Conservation (phyloP, 1,140 invertebrate genomes). For the Dendrolimus punctatus region DNA sequence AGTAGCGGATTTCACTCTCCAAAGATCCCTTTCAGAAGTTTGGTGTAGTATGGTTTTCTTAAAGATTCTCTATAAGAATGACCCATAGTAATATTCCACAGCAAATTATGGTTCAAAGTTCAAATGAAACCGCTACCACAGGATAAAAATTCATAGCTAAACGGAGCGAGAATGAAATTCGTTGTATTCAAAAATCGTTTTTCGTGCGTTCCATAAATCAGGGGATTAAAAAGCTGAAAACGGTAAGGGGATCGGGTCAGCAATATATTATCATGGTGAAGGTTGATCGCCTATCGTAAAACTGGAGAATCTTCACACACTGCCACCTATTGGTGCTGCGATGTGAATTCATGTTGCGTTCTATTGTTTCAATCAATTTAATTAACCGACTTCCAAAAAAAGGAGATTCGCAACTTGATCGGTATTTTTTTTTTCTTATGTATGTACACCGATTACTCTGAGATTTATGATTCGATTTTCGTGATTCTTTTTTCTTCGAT, state of each 20-base stretch:
- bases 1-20: background rate
- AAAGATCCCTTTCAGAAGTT: background rate
- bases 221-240: slow-evolving; percentile 39
- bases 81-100: too few species aligned
- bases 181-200: slow-evolving; percentile 35
- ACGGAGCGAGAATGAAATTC: slow-evolving; percentile 22
- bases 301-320: slow-evolving; percentile 19
- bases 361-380: background rate
- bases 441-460: too few species aligned
- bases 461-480: too few species aligned
- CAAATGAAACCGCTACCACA: slow-evolving; percentile 1
- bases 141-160: slow-evolving; percentile 14
- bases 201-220: slow-evolving; percentile 30
- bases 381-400: too few species aligned
- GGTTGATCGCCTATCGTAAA: slow-evolving; percentile 23
- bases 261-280: slow-evolving; percentile 32
- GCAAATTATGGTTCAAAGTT: too few species aligned
- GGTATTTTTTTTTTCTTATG: too few species aligned
- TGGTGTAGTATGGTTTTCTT: too few species aligned
- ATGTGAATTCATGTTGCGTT: slow-evolving; percentile 9
- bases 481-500: too few species aligned
- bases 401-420: too few species aligned
- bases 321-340: slow-evolving; percentile 16
- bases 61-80: too few species aligned
- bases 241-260: slow-evolving; percentile 31